phyloP scores from a whole-genome alignment of 2,888 invertebrate genomes.

The Morpho helenor region DNA sequence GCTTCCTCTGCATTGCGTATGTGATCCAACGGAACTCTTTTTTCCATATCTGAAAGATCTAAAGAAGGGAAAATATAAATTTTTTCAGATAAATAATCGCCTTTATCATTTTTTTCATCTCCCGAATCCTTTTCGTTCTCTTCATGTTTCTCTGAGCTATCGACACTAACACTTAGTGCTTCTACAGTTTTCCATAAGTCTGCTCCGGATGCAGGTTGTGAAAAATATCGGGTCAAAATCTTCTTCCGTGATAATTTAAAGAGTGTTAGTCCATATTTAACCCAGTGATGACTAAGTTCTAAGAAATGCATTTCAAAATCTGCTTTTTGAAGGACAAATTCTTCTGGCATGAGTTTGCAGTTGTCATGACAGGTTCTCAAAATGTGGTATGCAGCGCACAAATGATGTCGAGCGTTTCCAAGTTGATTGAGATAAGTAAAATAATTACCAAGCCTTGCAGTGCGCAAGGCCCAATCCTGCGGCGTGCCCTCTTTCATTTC shows the following conservation, averaged over 20 bases:
- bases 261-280: conserved; percentile 79
- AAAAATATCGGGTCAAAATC: conserved; percentile 60
- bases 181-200: conserved; percentile 65
- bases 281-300: conserved; percentile 80
- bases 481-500: conserved; percentile 78
- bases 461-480: conserved; percentile 77
- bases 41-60: conserved; percentile 57
- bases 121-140: conserved; percentile 58
- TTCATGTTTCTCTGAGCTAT: conserved; percentile 38
- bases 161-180: conserved; percentile 37
- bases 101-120: conserved; percentile 54
- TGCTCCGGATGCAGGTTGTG: conserved; percentile 43
- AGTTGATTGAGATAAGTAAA: conserved; percentile 65
- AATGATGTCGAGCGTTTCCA: conserved; percentile 80
- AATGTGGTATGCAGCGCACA: conserved; percentile 80
- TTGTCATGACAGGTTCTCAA: conserved; percentile 76
- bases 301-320: conserved; percentile 66
- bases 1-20: conserved; percentile 65
- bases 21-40: conserved; percentile 47
- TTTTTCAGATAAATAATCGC: conserved; percentile 45
- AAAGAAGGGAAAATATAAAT: conserved; percentile 54
- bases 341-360: conserved; percentile 65
- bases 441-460: conserved; percentile 75
- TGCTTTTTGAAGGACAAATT: conserved; percentile 59
- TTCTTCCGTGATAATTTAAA: conserved; percentile 78